phyloP scores from a whole-genome alignment of 1,140 invertebrate species.

The Drosophila ananassae region DNA sequence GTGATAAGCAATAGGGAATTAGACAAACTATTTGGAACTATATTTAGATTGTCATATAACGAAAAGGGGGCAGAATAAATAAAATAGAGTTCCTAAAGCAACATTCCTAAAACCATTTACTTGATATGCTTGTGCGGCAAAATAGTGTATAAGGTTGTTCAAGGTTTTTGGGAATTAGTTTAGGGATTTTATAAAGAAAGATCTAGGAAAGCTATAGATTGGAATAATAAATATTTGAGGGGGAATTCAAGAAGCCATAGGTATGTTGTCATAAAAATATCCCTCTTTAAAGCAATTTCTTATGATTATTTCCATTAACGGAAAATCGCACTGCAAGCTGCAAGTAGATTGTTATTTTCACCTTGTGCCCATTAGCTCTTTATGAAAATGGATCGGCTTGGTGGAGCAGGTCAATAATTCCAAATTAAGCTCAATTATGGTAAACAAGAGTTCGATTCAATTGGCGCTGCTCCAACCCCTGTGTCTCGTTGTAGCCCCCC shows the following conservation, averaged over 20 bases:
- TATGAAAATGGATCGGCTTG: conserved; percentile 50
- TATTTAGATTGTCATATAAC: conserved; percentile 22
- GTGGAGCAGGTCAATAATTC: conserved; percentile 54
- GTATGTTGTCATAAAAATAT: no score
- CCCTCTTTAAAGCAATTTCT: neutral
- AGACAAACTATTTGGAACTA: conserved; percentile 38
- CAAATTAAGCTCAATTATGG: conserved; percentile 71
- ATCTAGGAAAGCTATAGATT: neutral
- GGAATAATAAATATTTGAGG: neutral
- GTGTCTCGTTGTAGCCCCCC: conserved; percentile 7
- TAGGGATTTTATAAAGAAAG: neutral
- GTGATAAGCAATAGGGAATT: conserved; percentile 44
- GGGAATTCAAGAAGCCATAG: neutral
- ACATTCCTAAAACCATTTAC: neutral
- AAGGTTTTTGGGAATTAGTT: conserved; percentile 6
- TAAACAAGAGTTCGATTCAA: conserved; percentile 43
- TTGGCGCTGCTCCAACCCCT: conserved; percentile 31
- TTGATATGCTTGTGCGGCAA: neutral
- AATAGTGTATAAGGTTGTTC: neutral
- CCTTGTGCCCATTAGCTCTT: conserved; percentile 66
- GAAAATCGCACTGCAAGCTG: conserved; percentile 46
- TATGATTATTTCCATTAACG: conserved; percentile 20
- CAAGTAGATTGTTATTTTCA: conserved; percentile 42
- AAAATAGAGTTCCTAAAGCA: conserved; percentile 15
- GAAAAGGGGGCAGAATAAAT: conserved; percentile 3